These are phyloP conservation scores for Mystacornis crossleyi DNA, from an alignment of 2,113 vertebrate genomes.

Conservation along the genomic window DNA sequence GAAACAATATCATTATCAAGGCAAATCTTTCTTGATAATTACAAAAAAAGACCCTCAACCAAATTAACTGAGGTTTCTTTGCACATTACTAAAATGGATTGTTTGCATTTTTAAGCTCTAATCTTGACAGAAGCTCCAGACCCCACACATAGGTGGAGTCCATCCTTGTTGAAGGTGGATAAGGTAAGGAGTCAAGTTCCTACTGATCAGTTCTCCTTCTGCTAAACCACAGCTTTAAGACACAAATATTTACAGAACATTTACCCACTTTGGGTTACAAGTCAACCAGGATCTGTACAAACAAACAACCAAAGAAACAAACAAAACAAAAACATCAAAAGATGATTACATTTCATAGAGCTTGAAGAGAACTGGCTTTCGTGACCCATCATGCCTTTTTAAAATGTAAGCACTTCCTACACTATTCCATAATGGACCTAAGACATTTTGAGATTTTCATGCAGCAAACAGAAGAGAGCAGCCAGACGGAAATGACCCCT, in stretches of 20 bases:
- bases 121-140: background rate
- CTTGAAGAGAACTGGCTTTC: background rate
- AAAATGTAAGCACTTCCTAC: background rate
- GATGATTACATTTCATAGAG: background rate
- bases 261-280: background rate
- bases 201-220: background rate
- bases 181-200: background rate
- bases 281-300: background rate
- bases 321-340: background rate
- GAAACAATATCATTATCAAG: background rate
- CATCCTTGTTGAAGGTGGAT: accelerated
- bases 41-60: background rate
- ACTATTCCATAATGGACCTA: background rate
- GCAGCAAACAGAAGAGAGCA: background rate
- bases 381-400: background rate
- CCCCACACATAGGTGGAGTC: accelerated
- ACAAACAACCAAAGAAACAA: background rate
- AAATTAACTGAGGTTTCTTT: background rate
- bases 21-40: background rate
- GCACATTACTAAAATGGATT: background rate
- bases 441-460: background rate
- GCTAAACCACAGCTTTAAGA: background rate
- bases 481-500: background rate
- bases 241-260: background rate
- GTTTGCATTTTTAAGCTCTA: background rate